Evolutionary conservation across 1,140 invertebrate genomes (phyloP), one percentile per base, ranked within the genome.

Genomic region (Lepidotrigona ventralis): DNA sequence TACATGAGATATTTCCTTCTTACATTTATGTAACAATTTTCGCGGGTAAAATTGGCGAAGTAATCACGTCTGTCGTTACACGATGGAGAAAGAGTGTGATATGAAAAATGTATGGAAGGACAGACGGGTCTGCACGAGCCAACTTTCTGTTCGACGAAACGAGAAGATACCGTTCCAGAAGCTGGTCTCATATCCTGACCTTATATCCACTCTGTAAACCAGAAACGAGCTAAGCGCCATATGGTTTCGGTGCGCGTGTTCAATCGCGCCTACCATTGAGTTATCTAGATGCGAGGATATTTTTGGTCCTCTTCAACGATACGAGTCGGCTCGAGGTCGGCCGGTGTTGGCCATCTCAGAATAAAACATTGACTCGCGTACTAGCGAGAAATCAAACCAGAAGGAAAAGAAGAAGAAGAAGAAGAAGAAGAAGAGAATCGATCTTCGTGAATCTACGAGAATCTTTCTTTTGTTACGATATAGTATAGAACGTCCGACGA

Each of bases 181-280:
- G 72, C 74, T 69, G 60, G 63, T 84, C 87, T 93, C 92, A 89
- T 93, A 93, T 92, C 90, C 86, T 83, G 83, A 82, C 87, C 88
- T 92, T 93, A 94, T 93, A 93, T 92, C 91, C 91, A 91, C 86
- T 90, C 91, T 86, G 92, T 93, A 92, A 93, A 91, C 90, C 92
- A 90, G 85, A 89, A 89, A 87, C 82, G 71, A 85, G 79, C 81
- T 76, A 83, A 89, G 85, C 89, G 87, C 90, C 92, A 92, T 92
- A 91, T 93, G 91, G 91, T 90, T 90, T 79, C 86, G 51, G 76
- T 69, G 76, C 66, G 54, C 84, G 69, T 79, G 88, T 84, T 80
- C 83, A 66, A 88, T 74, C 78, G 69, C 85, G 70, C 70, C 79
- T 56, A 64, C 81, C 78, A 77, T 89, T 81, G 75, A 84, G 79